phyloP scores from a whole-genome alignment of 2,797 vertebrate genomes.

The Sciurus carolinensis region DNA sequence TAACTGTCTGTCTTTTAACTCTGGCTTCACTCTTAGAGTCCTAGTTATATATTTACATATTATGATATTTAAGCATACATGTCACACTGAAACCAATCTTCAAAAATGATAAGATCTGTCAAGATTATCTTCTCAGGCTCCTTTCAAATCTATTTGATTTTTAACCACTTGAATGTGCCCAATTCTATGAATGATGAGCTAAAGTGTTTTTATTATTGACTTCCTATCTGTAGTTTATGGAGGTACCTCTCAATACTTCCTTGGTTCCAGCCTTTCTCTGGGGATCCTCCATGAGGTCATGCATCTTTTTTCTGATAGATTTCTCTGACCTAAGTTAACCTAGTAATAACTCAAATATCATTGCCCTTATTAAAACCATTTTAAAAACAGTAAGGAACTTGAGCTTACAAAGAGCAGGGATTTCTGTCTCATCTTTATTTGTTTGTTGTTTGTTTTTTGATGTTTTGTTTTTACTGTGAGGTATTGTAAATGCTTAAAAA shows the following conservation, averaged over 20 bases:
- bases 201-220: conserved; percentile 5
- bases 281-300: background rate
- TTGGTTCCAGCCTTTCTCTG: background rate
- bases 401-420: background rate
- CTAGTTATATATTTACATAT: background rate
- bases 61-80: background rate
- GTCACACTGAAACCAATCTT: background rate
- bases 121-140: background rate
- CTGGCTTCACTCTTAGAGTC: background rate
- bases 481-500: background rate
- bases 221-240: background rate
- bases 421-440: background rate
- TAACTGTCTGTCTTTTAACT: too few relatives aligned
- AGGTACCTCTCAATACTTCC: background rate
- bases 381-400: background rate
- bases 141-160: background rate
- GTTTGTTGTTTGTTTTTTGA: background rate
- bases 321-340: background rate
- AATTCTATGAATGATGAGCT: background rate
- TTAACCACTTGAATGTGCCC: background rate
- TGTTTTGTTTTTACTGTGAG: background rate
- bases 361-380: background rate
- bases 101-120: conserved; percentile 33
- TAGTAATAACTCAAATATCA: conserved; percentile 17
- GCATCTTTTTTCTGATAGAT: background rate